Conservation (phyloP, 2,113 vertebrate species). For the Actenoides lindsayi region DNA sequence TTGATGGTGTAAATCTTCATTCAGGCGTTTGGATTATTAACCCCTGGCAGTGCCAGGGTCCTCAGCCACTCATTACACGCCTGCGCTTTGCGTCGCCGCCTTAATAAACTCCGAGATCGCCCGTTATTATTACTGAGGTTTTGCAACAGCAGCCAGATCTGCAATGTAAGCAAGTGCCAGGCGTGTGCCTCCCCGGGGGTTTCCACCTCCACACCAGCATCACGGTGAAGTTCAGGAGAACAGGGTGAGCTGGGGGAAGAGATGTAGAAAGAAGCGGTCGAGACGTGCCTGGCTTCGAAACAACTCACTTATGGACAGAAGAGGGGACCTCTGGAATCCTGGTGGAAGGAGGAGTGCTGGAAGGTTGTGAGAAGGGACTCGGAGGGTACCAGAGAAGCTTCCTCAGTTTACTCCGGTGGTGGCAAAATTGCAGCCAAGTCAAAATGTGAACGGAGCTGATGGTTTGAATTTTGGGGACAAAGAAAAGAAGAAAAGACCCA, state of each 20-base stretch:
- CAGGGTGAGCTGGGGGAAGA: background rate
- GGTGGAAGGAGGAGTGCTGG: background rate
- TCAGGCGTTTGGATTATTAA: background rate
- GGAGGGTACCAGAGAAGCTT: background rate
- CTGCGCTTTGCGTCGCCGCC: background rate
- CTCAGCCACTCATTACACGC: background rate
- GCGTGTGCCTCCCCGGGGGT: background rate
- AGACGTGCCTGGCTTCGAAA: background rate
- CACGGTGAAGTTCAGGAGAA: background rate
- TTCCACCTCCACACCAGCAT: accelerated
- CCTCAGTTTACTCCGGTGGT: no score
- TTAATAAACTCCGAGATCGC: background rate
- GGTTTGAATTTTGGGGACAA: background rate
- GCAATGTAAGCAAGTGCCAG: accelerated
- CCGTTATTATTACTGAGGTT: background rate
- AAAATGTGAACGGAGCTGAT: background rate
- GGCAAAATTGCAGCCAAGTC: background rate
- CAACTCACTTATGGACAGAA: accelerated
- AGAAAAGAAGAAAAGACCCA: background rate
- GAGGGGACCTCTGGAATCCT: accelerated
- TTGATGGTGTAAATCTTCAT: conserved; percentile 18
- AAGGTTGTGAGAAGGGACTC: background rate
- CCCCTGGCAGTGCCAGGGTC: background rate
- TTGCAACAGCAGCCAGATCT: background rate
- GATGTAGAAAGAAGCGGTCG: background rate